Base-by-base conservation (phyloP, 2,797 vertebrate genomes). In the Urophycis tenuis region DNA sequence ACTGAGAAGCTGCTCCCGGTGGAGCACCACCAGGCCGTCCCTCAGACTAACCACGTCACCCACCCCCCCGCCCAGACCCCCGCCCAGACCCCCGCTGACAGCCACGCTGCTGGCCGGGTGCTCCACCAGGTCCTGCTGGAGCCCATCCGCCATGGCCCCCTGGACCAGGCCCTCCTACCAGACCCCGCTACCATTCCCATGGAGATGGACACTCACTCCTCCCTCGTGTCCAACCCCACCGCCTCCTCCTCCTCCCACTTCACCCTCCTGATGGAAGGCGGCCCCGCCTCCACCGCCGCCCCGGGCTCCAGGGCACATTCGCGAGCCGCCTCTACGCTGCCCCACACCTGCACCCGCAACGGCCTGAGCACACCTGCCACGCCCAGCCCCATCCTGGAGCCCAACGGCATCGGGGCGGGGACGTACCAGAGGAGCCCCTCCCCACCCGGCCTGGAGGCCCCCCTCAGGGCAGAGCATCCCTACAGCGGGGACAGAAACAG, bases 41-140 rank as follows among this genome's bases (percentile, higher is more conserved):
- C 94, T 0, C 95, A 96, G 78, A 90, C 89, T 36, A 96, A 97
- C 90, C 95, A 97, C 29, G 45, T 94, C n/a, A 94, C 93, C 83
- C 84, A 90, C 79, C 91, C 89, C 82, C 78, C 78, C 70, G 75
- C 69, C 69, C 70, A 81, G 67, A n/a, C n/a, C n/a, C n/a, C n/a
- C n/a, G n/a, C n/a, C n/a, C n/a, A n/a, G n/a, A 77, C 60, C 17
- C 49, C 41, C 22, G 22, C 74, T 0, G 84, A 89, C 67, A 31
- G 91, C 33, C 80, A 95, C 84, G 5, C 82, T 83, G 71, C 87
- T 34, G 91, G 91, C 36, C 81, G 82, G 0, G 29, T 86, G 22
- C 85, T 93, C 78, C 78, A 92, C 69, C 91, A 93, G 77, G 90
- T 89, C 64, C 92, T 90, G 74, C 91, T 90, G 80, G 93, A 93